Evolutionary conservation across 23 tunicate genomes (phyloP), one percentile per base, ranked within the genome.

Genomic region (Botrylloides violaceus): DNA sequence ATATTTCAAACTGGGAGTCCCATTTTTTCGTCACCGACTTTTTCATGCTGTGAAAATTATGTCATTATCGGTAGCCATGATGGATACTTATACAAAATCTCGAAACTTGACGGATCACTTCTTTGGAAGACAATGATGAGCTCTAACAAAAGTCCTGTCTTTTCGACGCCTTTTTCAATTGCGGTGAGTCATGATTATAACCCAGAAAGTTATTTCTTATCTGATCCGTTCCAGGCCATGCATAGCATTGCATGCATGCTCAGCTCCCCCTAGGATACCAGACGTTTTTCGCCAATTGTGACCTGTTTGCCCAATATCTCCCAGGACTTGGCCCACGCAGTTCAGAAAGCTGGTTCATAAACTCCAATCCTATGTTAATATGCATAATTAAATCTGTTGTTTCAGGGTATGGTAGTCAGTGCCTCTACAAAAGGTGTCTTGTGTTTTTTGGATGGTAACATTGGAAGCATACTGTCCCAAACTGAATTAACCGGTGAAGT

Each of bases 61-160:
- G 32, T 80, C n/a, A 2, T 49, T n/a, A 55, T 84, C 63, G 97
- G 97, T 6, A 82, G 89, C 1, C 97, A 90, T 64, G 97, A 90
- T 61, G 97, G 97, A 3, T 19, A 29, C 27, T n/a, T 73, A 3
- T 79, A 90, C 50, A 78, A 87, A 39, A 18, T 90, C 3, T 49
- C 75, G 57, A 0, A 47, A 12, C 32, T 2, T 28, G 35, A 58
- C 36, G 97, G 97, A 1, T 32, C 64, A 28, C 20, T 63, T 71
- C 3, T 79, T 0, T 90, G 97, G 97, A 9, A 15, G 53, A 59
- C 55, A 32, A 20, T 18, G 37, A 59, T 36, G 37, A 30, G 55
- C 2, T 31, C 70, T 20, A 65, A 83, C 15, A n/a, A 33, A 21
- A 34, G 83, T 62, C 76, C 84, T 3, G 76, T 78, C 2, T 84